These are phyloP conservation scores for Tetramorium parvispinum DNA, from an alignment of 1,140 invertebrate species.

Conservation along the genomic window DNA sequence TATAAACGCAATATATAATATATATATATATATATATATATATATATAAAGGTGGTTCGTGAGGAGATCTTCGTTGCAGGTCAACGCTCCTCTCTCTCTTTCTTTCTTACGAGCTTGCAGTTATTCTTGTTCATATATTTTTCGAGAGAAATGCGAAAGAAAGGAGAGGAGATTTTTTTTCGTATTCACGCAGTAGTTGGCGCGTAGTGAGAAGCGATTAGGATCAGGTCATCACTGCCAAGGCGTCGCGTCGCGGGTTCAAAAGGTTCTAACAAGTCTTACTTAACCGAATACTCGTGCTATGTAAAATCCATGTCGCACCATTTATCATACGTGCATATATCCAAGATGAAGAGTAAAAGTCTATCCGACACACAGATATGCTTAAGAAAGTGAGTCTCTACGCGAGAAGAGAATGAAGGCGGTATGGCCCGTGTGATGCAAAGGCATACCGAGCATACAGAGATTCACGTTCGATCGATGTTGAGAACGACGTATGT, in stretches of 20 bases:
- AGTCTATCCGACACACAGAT: background rate
- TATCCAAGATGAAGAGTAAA: slow-evolving; percentile 4
- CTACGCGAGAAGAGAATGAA: too few species aligned
- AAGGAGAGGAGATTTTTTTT: slow-evolving; percentile 34
- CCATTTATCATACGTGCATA: background rate
- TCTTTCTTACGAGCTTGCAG: slow-evolving; percentile 1
- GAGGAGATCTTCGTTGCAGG: slow-evolving; percentile 66
- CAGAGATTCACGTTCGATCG: background rate
- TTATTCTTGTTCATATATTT: slow-evolving; percentile 52
- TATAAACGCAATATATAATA: too few species aligned
- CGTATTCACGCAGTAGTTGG: slow-evolving; percentile 56
- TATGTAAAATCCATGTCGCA: background rate
- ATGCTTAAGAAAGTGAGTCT: too few species aligned
- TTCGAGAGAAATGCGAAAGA: slow-evolving; percentile 11
- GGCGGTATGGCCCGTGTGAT: too few species aligned
- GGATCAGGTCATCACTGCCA: slow-evolving; percentile 74
- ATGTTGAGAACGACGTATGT: background rate
- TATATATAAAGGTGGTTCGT: slow-evolving; percentile 22
- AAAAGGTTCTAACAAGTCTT: slow-evolving; percentile 51
- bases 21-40: too few species aligned
- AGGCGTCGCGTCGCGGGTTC: slow-evolving; percentile 65
- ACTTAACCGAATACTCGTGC: too few species aligned
- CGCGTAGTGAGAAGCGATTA: slow-evolving; percentile 59
- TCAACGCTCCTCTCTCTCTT: slow-evolving; percentile 54
- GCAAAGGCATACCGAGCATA: background rate